These are phyloP conservation scores for Drosophila bipectinata DNA, from an alignment of 1,140 invertebrate genomes.

Conservation along the genomic window DNA sequence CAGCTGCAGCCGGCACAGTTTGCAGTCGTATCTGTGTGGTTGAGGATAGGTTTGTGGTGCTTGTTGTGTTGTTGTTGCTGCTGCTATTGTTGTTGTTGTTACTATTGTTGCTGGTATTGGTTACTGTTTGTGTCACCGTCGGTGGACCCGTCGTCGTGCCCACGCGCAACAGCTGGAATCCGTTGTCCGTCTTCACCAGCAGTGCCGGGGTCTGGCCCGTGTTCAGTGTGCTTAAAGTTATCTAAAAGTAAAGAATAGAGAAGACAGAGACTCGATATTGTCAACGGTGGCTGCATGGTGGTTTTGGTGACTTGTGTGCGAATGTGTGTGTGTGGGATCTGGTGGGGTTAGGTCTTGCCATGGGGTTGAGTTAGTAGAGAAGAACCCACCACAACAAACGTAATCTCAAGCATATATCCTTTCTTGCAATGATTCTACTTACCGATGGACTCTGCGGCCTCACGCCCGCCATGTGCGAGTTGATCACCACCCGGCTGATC, in stretches of 20 bases:
- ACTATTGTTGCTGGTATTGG: constrained; percentile 63
- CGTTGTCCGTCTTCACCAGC: constrained; percentile 97
- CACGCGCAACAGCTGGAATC: constrained; percentile 95
- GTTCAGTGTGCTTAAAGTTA: constrained; percentile 93
- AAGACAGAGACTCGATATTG: constrained; percentile 48
- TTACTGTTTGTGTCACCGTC: constrained; percentile 82
- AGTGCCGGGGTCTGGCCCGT: constrained; percentile 92
- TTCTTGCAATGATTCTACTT: constrained; percentile 81
- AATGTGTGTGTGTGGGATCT: background rate
- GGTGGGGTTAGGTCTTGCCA: constrained; percentile 19
- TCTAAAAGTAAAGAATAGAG: constrained; percentile 85
- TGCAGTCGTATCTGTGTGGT: constrained; percentile 85
- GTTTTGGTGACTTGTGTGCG: constrained; percentile 12
- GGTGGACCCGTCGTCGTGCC: constrained; percentile 87
- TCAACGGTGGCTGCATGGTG: constrained; percentile 29
- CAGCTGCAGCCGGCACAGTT: constrained; percentile 86
- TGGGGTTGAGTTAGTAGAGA: constrained; percentile 62
- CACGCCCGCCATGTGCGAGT: constrained; percentile 91
- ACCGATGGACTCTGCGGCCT: constrained; percentile 91
- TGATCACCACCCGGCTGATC: constrained; percentile 90
- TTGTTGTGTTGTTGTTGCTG: constrained; percentile 61
- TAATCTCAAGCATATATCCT: background rate
- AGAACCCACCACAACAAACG: constrained; percentile 63
- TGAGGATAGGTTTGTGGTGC: constrained; percentile 76
- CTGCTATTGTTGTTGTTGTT: constrained; percentile 44